phyloP scores from a whole-genome alignment of 2,113 vertebrate genomes.

The Podarcis muralis region DNA sequence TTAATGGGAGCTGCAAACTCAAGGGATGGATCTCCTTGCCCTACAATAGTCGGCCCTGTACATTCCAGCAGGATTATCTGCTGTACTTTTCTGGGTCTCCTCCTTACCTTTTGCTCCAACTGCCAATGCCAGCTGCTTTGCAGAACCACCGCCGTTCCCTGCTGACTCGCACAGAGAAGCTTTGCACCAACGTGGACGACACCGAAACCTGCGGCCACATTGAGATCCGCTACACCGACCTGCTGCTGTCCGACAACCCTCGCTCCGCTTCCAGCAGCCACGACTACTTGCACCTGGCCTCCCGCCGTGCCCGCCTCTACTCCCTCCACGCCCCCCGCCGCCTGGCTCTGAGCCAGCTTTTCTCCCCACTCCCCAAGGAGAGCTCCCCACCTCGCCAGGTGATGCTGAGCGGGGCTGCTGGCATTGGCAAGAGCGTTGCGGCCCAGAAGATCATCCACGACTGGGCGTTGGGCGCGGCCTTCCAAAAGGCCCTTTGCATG shows the following conservation, averaged over 20 bases:
- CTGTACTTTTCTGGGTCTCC: neutral
- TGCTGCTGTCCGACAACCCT: slow-evolving; percentile 70
- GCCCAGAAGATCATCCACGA: slow-evolving; percentile 77
- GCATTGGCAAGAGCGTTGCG: slow-evolving; percentile 79
- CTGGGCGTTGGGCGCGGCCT: slow-evolving; percentile 76
- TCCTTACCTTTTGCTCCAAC: neutral
- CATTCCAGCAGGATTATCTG: neutral
- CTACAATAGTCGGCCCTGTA: neutral
- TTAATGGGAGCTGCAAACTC: neutral
- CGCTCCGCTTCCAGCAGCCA: slow-evolving; percentile 54
- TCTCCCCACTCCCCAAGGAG: slow-evolving; percentile 25
- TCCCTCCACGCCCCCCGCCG: slow-evolving; percentile 68
- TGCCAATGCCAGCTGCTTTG: slow-evolving; percentile 57
- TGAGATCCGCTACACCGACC: slow-evolving; percentile 74
- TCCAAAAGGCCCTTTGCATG: slow-evolving; percentile 66
- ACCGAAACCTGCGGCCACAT: slow-evolving; percentile 67
- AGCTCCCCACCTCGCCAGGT: slow-evolving; percentile 64
- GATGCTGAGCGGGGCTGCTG: slow-evolving; percentile 76
- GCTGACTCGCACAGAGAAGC: slow-evolving; percentile 59
- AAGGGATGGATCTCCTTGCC: neutral
- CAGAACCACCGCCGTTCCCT: slow-evolving; percentile 67
- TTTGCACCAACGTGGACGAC: slow-evolving; percentile 55
- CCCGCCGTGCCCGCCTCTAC: slow-evolving; percentile 69
- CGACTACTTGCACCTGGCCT: slow-evolving; percentile 72
- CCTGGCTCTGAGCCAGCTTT: slow-evolving; percentile 15